A percentile compares a stretch with the other conserved stretches of the same genome.
phyloP scores from a whole-genome alignment of 1,140 invertebrate species.

The Anoplolepis gracilipes region DNA sequence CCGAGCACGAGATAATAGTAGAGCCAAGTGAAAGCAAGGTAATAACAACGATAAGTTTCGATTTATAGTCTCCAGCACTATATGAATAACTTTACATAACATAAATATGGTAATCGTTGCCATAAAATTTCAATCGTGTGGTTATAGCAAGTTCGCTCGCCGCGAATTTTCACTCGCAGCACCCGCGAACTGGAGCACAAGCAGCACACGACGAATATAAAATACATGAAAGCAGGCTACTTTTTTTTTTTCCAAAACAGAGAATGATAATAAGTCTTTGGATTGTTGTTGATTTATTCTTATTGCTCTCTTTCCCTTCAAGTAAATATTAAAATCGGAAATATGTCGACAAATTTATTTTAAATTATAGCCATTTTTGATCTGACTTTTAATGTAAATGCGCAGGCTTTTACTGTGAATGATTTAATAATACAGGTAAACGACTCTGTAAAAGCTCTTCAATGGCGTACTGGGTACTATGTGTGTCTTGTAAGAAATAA shows the following conservation, averaged over 20 bases:
- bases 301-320: background rate
- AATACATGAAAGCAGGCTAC: conserved; percentile 38
- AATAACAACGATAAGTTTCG: conserved; percentile 63
- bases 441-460: background rate
- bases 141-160: conserved; percentile 47
- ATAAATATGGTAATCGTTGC: conserved; percentile 60
- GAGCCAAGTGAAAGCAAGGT: conserved; percentile 49
- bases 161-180: conserved; percentile 53
- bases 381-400: background rate
- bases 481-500: background rate
- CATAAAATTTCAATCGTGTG: conserved; percentile 62
- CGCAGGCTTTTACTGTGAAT: background rate
- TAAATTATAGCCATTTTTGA: background rate
- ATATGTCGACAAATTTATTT: background rate
- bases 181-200: conserved; percentile 41
- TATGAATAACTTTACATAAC: conserved; percentile 63
- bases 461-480: background rate
- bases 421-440: background rate
- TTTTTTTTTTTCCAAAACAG: conserved; percentile 1
- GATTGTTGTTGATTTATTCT: conserved; percentile 46
- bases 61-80: conserved; percentile 63
- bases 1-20: conserved; percentile 42
- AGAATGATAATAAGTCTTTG: conserved; percentile 7
- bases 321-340: background rate
- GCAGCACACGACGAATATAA: conserved; percentile 53